Base-by-base conservation (phyloP, 2,888 invertebrate genomes). In the Drosophila subquinaria region DNA sequence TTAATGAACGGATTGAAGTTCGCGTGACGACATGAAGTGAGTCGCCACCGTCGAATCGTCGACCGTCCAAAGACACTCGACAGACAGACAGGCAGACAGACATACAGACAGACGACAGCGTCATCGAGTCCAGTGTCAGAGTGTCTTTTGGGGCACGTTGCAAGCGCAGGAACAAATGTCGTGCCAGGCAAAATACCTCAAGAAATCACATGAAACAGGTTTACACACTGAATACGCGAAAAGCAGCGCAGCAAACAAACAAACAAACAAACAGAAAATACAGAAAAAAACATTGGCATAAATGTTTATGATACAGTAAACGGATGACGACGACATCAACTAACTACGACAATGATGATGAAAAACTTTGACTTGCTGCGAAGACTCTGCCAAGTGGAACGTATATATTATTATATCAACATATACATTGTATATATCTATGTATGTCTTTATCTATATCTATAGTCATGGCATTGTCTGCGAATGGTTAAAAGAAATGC, bases 231-330 rank as follows among this genome's bases (percentile, higher is more conserved):
- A 15, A 51, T 69, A 52, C 59, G 73, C 81, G 45, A 73, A 66
- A 63, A 59, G 35, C 53, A 68, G 67, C 59, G 30, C 60, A 48
- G 55, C 33, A 71, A 45, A 69, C 42, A 70, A 69, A 57, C 55
- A 35, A 11, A 50, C 55, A 35, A 11, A 50, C 36, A 52, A 62
- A 27, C 13, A 17, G 40, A 62, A 53, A 0, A 48, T 60, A 9
- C 53, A 40, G 48, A 27, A 45, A 69, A 69, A 68, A 76, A 78
- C 73, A 86, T 72, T 78, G 76, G 73, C 78, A 88, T 89, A 82
- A 72, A 85, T 89, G 82, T 86, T 85, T 86, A 89, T 86, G 88
- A 88, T 82, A 89, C 78, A 85, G 86, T 78, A 80, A 86, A 88
- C 83, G 78, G 81, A 88, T 85, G 85, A 76, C 68, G 64, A 70